Conservation (phyloP, 2,113 vertebrate genomes). For the Myiagra hebetior region DNA sequence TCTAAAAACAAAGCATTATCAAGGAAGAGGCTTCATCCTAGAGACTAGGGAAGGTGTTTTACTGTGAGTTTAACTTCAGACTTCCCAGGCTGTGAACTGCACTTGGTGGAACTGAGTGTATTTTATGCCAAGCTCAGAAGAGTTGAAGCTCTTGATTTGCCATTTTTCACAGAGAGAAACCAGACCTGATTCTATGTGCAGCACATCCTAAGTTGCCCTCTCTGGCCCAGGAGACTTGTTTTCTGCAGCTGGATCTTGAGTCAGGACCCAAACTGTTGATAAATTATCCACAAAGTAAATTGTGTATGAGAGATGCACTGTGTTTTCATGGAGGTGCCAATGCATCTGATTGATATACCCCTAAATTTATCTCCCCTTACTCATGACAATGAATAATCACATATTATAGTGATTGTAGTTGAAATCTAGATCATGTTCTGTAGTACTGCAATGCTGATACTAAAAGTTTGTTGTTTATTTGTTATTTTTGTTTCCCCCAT, state of each 20-base stretch:
- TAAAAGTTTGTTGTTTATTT: background rate
- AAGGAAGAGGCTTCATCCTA: background rate
- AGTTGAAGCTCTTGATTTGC: background rate
- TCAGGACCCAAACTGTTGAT: background rate
- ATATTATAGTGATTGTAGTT: background rate
- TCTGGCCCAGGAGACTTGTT: background rate
- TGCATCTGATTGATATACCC: background rate
- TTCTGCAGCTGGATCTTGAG: background rate
- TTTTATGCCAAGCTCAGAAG: background rate
- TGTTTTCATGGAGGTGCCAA: background rate
- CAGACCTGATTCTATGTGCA: background rate
- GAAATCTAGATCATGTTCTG: background rate
- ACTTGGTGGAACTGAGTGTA: background rate
- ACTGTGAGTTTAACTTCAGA: constrained; percentile 45
- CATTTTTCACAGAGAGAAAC: background rate
- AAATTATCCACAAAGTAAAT: background rate
- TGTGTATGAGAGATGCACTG: no score
- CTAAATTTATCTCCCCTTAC: background rate
- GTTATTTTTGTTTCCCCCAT: fast-evolving
- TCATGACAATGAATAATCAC: background rate
- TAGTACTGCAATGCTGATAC: background rate
- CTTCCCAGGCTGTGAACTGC: background rate
- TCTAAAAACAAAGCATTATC: constrained; percentile 29
- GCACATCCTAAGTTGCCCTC: background rate
- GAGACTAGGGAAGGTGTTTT: background rate